Percentiles rank a stretch among this genome's conserved stretches.
These are phyloP conservation scores for Brachionichthys hirsutus DNA, from an alignment of 2,113 vertebrate species.

Conservation along the genomic window DNA sequence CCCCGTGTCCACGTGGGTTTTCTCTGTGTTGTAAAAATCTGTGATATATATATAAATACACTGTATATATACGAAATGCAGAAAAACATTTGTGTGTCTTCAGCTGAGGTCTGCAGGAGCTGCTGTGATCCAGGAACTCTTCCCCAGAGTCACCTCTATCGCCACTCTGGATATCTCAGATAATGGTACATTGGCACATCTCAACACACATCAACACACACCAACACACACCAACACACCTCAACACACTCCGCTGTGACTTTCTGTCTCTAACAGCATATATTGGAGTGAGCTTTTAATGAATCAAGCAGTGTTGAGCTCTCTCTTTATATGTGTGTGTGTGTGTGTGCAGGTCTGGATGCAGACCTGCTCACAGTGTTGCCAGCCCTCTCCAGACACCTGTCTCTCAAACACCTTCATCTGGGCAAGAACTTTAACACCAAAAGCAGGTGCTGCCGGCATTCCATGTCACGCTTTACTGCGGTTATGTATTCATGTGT, in stretches of 20 bases:
- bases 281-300: constrained; percentile 27
- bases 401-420: constrained; percentile 83
- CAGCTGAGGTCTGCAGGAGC: constrained; percentile 84
- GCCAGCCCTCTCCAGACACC: constrained; percentile 82
- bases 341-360: constrained; percentile 78
- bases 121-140: constrained; percentile 83
- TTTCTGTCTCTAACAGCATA: constrained; percentile 18
- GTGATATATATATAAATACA: no score
- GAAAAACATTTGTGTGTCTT: constrained; percentile 24
- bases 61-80: no score
- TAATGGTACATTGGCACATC: constrained; percentile 74
- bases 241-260: constrained; percentile 31
- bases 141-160: constrained; percentile 81
- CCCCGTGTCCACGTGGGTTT: neutral
- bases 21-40: no score
- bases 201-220: constrained; percentile 14
- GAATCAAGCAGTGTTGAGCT: constrained; percentile 21
- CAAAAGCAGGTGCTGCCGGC: constrained; percentile 82
- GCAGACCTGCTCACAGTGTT: constrained; percentile 82
- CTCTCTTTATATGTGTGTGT: constrained; percentile 3
- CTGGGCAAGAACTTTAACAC: constrained; percentile 89
- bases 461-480: constrained; percentile 13
- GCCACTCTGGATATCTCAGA: constrained; percentile 85
- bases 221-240: no score
- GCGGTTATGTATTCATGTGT: constrained; percentile 8